These are phyloP conservation scores for Drosophila yakuba DNA, from an alignment of 1,140 invertebrate species.

Conservation along the genomic window DNA sequence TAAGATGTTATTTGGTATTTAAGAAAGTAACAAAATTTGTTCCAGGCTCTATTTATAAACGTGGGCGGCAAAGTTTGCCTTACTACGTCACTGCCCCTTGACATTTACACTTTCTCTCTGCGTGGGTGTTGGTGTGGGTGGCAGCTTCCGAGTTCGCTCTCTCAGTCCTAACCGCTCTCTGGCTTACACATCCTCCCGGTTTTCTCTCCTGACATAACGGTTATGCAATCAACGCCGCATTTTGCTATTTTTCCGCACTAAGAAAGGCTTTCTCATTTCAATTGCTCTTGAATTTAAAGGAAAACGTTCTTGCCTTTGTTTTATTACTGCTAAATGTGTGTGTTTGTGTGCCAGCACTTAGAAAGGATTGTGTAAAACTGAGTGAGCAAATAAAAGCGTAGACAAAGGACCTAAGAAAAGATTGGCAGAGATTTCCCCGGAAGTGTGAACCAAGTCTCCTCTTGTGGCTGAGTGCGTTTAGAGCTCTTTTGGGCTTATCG, in stretches of 20 bases:
- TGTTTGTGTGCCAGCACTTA: conserved; percentile 21
- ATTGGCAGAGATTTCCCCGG: conserved; percentile 10
- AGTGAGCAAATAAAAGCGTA: conserved; percentile 25
- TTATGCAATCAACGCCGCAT: conserved; percentile 66
- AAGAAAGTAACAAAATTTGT: not conserved
- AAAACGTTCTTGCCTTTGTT: conserved; percentile 64
- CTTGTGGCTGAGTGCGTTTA: conserved; percentile 6
- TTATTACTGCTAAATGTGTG: conserved; percentile 19
- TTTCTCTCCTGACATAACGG: conserved; percentile 55
- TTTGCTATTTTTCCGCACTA: conserved; percentile 22
- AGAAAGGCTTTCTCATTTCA: conserved; percentile 30
- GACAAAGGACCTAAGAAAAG: conserved; percentile 20
- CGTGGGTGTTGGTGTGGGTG: not conserved
- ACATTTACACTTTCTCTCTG: conserved; percentile 55
- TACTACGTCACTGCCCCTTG: conserved; percentile 74
- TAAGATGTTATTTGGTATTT: not conserved
- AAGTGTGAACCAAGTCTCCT: conserved; percentile 39
- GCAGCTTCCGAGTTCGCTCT: conserved; percentile 39
- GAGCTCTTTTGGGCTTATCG: conserved; percentile 29
- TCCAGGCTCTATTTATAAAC: not conserved
- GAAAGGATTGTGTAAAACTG: conserved; percentile 34
- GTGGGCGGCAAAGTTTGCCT: conserved; percentile 47
- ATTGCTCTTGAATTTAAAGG: conserved; percentile 74
- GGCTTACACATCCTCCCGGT: conserved; percentile 5
- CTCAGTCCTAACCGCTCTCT: conserved; percentile 16